Evolutionary conservation across 2,888 invertebrate genomes (phyloP).

Genomic region (Atrina japonica): DNA sequence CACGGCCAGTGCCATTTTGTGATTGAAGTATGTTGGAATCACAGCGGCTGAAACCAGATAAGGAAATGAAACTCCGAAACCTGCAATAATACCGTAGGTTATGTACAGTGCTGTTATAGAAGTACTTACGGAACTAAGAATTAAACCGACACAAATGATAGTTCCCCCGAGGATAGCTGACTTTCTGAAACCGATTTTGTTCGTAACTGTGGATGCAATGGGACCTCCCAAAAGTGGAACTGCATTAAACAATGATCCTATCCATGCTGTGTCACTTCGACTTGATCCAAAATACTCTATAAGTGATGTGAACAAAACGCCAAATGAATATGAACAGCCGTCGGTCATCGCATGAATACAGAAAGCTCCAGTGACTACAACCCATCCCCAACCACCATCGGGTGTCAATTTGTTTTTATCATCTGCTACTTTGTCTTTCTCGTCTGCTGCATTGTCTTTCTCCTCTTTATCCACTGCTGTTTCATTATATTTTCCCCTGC

Average conservation of each 20-base stretch:
- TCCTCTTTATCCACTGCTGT: too few relatives aligned
- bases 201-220: conserved; percentile 69
- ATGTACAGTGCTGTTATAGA: conserved; percentile 70
- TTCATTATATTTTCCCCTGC: too few relatives aligned
- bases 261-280: conserved; percentile 93
- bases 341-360: conserved; percentile 94
- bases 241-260: conserved; percentile 94
- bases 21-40: conserved; percentile 77
- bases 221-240: conserved; percentile 87
- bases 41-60: conserved; percentile 78
- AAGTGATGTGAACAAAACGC: conserved; percentile 92
- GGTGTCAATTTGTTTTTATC: neutral
- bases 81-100: conserved; percentile 75
- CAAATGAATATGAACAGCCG: conserved; percentile 95
- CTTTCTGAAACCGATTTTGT: conserved; percentile 69
- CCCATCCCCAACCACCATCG: conserved; percentile 94
- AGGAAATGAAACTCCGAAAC: conserved; percentile 76
- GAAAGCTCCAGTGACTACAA: conserved; percentile 92
- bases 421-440: neutral
- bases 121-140: conserved; percentile 65
- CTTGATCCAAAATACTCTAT: conserved; percentile 91
- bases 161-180: conserved; percentile 75
- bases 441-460: too few relatives aligned
- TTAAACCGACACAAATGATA: conserved; percentile 71
- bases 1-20: conserved; percentile 74